Evolutionary conservation across 64 coral and sea anemone genomes (phyloP).

Genomic region (Pachyseris speciosa): DNA sequence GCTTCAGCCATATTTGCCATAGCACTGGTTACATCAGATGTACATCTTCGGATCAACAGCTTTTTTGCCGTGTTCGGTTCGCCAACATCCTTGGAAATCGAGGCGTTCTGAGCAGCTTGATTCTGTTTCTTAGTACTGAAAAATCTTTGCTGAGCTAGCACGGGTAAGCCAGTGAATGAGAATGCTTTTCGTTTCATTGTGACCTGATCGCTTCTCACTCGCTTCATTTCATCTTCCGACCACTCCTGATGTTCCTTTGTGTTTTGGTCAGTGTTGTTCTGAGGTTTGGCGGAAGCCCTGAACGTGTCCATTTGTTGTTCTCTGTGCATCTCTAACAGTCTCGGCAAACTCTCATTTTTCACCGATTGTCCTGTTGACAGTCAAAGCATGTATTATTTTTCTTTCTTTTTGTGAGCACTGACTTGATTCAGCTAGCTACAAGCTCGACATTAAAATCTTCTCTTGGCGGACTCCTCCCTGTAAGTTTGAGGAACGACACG

Average conservation of each 20-base stretch:
- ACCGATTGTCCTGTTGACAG: background rate
- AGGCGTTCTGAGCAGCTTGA: background rate
- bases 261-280: background rate
- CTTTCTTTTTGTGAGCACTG: background rate
- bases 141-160: background rate
- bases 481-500: too few species aligned
- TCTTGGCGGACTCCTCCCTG: too few species aligned
- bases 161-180: background rate
- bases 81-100: background rate
- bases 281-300: background rate
- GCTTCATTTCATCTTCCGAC: background rate
- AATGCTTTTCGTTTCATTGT: background rate
- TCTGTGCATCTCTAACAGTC: background rate
- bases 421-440: too few species aligned
- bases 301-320: conserved; percentile 42
- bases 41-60: background rate
- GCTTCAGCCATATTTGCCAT: background rate
- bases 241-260: background rate
- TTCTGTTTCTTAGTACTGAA: background rate
- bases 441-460: too few species aligned
- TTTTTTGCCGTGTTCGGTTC: background rate
- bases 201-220: background rate
- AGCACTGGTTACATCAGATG: background rate
- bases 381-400: background rate
- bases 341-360: conserved; percentile 7